Percentiles rank a stretch among this genome's conserved stretches.
phyloP scores from a whole-genome alignment of 2,113 vertebrate genomes.

The Todiramphus chloris region DNA sequence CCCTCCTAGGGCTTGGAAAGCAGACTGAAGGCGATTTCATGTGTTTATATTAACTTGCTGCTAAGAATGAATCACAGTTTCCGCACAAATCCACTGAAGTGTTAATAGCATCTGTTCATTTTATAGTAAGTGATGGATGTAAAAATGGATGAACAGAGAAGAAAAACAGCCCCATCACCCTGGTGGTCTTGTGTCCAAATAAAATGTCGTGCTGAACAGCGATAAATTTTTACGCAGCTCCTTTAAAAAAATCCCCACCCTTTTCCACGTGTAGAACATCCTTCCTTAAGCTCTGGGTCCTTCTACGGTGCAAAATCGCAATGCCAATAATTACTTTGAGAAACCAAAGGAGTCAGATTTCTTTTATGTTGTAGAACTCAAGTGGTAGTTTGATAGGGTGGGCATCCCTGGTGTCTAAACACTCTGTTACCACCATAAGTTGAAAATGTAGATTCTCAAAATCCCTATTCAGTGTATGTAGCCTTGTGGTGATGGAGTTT shows the following conservation, averaged over 20 bases:
- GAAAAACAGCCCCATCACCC: neutral
- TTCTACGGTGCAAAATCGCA: neutral
- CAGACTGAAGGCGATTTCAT: neutral
- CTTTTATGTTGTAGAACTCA: neutral
- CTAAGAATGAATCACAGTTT: constrained; percentile 46
- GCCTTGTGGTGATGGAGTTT: neutral
- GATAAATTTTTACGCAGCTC: neutral
- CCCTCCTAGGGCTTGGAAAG: neutral
- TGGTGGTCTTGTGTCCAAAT: constrained; percentile 13
- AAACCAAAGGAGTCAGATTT: neutral
- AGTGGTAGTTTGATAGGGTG: neutral
- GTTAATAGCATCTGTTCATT: constrained; percentile 48
- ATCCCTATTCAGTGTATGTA: neutral
- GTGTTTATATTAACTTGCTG: constrained; percentile 49
- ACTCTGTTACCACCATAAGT: neutral
- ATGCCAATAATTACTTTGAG: neutral
- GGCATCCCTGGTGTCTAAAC: neutral
- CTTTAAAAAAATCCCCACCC: neutral
- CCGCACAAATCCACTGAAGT: constrained; percentile 8
- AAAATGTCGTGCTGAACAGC: neutral
- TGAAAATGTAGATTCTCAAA: neutral
- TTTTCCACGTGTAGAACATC: neutral
- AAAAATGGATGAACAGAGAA: constrained; percentile 4
- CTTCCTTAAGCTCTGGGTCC: neutral
- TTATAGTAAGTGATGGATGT: constrained; percentile 41